Evolutionary conservation across 2,888 invertebrate genomes (phyloP), one percentile per base, ranked within the genome.

Genomic region (Macaria notata): DNA sequence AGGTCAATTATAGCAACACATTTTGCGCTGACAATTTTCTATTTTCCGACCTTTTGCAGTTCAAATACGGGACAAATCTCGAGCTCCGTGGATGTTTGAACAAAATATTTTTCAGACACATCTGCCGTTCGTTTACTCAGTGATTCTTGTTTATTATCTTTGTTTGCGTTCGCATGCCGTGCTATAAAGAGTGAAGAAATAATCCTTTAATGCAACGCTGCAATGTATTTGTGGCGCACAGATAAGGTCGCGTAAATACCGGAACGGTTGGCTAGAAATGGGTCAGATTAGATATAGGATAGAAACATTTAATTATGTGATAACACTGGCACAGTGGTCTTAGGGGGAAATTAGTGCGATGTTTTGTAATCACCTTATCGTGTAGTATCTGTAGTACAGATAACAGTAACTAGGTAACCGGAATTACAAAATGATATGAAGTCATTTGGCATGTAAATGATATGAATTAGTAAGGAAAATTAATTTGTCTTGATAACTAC

Each of bases 191-290:
- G 63, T 62, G 65, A 61, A 41, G 63, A 62, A 65, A 63, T 61
- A 62, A 62, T 53, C 50, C 49, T 56, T n/a, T 55, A 61, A 57
- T 56, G 60, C 61, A 60, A 53, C 49, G 61, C 65, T 51, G 63
- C 59, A 63, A 62, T 66, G 64, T 65, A 65, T 66, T 66, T 66
- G 71, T 69, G 65, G 69, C 63, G 58, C 49, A 63, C 64, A 67
- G 76, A 76, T 78, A 75, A 73, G 65, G 53, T 64, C 58, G 66
- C 74, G 52, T 73, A 77, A 72, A 72, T 72, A 71, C 72, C 66
- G 64, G 69, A 68, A 58, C 58, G 69, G 67, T 59, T 70, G 46
- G 64, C 47, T 46, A 33, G 51, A 71, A 69, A 51, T 66, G 52
- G 68, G 66, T 56, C 65, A 73, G 69, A 73, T 70, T 62, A 73